A percentile compares a stretch with the other conserved stretches of the same genome.
Conservation (phyloP, 2,888 invertebrate species). For the Steinernema scapterisci region DNA sequence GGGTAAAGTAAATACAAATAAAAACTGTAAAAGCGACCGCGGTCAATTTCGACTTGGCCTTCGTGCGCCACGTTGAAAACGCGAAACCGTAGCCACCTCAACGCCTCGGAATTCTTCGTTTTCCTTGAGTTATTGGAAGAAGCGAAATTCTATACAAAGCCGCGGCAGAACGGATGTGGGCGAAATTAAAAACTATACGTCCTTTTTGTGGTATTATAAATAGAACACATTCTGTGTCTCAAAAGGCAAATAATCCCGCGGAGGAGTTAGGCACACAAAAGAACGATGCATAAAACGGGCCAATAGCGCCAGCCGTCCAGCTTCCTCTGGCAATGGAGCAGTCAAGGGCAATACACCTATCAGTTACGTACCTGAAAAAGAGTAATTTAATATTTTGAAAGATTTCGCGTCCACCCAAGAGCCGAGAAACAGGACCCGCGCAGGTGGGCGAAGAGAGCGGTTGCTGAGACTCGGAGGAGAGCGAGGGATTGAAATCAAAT, state of each 20-base stretch:
- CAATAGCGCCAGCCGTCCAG: background rate
- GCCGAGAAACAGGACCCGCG: background rate
- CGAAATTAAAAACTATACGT: slow-evolving; percentile 27
- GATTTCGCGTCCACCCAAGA: background rate
- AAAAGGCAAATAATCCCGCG: slow-evolving; percentile 23
- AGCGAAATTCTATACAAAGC: slow-evolving; percentile 13
- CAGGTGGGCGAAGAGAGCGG: background rate
- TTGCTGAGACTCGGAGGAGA: background rate
- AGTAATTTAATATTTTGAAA: slow-evolving; percentile 20
- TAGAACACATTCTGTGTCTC: slow-evolving; percentile 5
- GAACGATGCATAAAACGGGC: slow-evolving; percentile 20
- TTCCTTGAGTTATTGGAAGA: background rate
- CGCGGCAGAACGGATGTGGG: slow-evolving; percentile 2
- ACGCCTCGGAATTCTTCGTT: background rate
- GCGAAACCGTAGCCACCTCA: background rate
- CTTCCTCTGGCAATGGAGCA: background rate
- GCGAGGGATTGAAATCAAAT: background rate
- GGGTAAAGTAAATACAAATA: slow-evolving; percentile 26
- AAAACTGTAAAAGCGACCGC: background rate
- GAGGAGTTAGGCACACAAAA: slow-evolving; percentile 29
- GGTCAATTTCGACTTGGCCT: no score
- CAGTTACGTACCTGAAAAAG: slow-evolving; percentile 2
- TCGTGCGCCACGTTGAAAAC: no score
- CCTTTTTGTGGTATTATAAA: slow-evolving; percentile 18
- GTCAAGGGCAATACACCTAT: slow-evolving; percentile 7